Evolutionary conservation across 2,113 vertebrate species (phyloP).

Genomic region (Myocastor coypus): DNA sequence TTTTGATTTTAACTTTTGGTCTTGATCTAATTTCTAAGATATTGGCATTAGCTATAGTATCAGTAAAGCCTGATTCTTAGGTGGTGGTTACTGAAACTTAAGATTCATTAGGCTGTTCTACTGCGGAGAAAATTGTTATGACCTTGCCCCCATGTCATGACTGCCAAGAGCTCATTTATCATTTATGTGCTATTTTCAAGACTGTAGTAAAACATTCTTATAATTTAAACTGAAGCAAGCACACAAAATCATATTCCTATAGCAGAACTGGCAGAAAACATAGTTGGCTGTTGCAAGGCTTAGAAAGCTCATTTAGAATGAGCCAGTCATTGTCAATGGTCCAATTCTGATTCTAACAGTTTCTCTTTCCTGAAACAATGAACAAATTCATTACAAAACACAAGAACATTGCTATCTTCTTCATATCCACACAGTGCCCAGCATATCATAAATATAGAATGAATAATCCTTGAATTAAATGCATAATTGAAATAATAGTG

Average conservation of each 20-base stretch:
- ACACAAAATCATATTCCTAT: slow-evolving; percentile 66
- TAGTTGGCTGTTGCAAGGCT: slow-evolving; percentile 54
- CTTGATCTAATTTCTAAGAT: slow-evolving; percentile 25
- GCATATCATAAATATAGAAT: not conserved
- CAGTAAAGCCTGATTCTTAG: slow-evolving; percentile 10
- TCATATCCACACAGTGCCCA: not conserved
- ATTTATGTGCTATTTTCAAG: slow-evolving; percentile 68
- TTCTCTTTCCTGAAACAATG: not conserved
- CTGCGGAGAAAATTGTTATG: slow-evolving; percentile 64
- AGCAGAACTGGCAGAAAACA: slow-evolving; percentile 43
- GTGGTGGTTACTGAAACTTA: slow-evolving; percentile 59
- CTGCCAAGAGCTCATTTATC: slow-evolving; percentile 62
- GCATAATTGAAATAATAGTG: not conserved
- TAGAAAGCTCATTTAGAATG: slow-evolving; percentile 46
- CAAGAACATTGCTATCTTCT: not conserved
- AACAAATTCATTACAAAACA: not conserved
- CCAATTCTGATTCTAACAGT: slow-evolving; percentile 42
- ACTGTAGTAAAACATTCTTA: slow-evolving; percentile 58
- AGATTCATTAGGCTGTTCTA: slow-evolving; percentile 65
- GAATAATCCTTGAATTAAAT: not conserved
- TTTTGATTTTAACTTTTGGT: slow-evolving; percentile 43
- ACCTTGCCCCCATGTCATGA: slow-evolving; percentile 53
- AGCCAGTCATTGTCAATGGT: not conserved
- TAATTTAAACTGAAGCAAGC: slow-evolving; percentile 67
- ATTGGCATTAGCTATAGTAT: not conserved